These are phyloP conservation scores for Taphrorychus bicolor DNA, from an alignment of 2,888 invertebrate genomes.

Conservation along the genomic window DNA sequence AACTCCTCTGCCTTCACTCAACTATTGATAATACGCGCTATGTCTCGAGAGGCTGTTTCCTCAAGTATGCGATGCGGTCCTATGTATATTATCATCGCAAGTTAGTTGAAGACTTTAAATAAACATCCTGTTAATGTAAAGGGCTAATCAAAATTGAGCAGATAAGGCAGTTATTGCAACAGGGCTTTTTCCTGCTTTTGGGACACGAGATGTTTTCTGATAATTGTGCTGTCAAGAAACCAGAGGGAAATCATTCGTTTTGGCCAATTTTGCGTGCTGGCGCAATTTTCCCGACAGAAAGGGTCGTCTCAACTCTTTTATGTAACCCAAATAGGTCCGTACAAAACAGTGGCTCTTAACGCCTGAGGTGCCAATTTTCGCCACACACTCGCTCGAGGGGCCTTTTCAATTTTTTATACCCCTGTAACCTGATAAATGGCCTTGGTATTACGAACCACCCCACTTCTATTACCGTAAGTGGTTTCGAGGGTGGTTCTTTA, in stretches of 20 bases:
- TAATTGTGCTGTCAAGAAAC: neutral
- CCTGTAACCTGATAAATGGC: neutral
- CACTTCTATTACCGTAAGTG: neutral
- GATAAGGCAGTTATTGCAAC: no score
- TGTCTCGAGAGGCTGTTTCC: neutral
- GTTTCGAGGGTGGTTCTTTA: neutral
- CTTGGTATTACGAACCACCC: neutral
- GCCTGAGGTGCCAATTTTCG: constrained; percentile 23
- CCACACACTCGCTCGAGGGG: neutral
- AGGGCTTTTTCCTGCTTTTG: neutral
- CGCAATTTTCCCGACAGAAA: constrained; percentile 17
- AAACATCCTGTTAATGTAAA: no score
- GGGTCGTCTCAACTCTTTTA: constrained; percentile 21
- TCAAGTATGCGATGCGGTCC: neutral
- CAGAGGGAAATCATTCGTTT: neutral
- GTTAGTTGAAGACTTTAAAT: neutral
- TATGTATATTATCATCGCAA: neutral
- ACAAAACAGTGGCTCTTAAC: constrained; percentile 16
- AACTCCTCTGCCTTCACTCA: neutral
- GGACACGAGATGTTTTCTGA: neutral
- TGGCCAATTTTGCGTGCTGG: neutral
- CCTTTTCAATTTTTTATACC: neutral
- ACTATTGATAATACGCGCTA: neutral
- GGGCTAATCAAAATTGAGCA: no score
- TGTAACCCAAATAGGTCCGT: constrained; percentile 17